Evolutionary conservation across 2,113 vertebrate genomes (phyloP).

Genomic region (Collichthys lucidus): DNA sequence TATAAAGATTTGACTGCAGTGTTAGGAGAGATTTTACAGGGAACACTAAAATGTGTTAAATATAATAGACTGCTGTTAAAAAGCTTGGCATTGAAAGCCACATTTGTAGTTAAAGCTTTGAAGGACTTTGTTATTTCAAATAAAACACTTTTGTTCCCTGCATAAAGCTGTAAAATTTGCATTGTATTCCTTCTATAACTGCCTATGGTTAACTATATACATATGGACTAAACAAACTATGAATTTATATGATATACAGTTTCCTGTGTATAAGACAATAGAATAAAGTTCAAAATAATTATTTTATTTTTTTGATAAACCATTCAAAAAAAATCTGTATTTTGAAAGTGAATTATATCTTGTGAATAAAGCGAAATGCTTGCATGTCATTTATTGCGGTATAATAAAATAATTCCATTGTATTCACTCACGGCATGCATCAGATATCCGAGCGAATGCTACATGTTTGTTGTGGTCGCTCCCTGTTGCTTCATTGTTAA

Average conservation of each 20-base stretch:
- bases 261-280: not conserved
- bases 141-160: not conserved
- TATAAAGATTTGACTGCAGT: conserved; percentile 3
- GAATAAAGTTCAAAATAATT: not conserved
- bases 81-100: not conserved
- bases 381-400: not conserved
- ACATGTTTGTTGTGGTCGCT: not conserved
- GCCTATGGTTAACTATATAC: not conserved
- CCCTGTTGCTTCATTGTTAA: not conserved
- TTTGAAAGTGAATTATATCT: not conserved
- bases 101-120: not conserved
- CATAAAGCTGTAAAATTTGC: too few relatives aligned
- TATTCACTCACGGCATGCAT: not conserved
- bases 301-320: not conserved
- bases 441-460: not conserved
- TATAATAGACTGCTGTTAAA: conserved; percentile 7
- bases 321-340: not conserved
- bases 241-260: not conserved
- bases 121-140: not conserved
- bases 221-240: not conserved
- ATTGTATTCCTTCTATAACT: not conserved
- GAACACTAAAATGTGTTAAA: conserved; percentile 5
- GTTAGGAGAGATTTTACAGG: conserved; percentile 9
- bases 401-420: not conserved
- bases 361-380: not conserved